Evolutionary conservation across 2,888 invertebrate genomes (phyloP), one percentile per base, ranked within the genome.

Genomic region (Drosophila colorata): DNA sequence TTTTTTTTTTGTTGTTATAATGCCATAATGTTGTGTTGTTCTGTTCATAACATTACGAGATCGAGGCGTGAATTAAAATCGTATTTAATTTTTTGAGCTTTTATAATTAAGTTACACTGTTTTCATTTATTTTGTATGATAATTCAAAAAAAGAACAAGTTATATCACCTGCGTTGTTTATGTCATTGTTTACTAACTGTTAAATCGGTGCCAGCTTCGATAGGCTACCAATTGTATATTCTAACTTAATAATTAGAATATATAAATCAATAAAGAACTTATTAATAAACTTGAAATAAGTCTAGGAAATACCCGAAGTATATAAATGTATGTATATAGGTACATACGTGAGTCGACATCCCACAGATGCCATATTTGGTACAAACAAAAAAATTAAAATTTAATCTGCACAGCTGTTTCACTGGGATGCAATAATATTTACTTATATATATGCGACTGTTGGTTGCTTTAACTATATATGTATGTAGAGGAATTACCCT

Each of bases 351-450:
- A 28, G 28, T 8, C 8, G 28, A 28, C 28, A 20, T 20, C 20
- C 20, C 49, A 43, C 51, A 43, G 14, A 14, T 44, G 14, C 14
- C 44, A 8, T 18, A 18, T 11, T 49, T 14, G 33, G 20, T 20
- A 8, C 14, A 14, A 46, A 59, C 16, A 13, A 8, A 16, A 37
- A 8, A 33, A 33, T 13, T 13, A 37, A 18, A 13, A 4, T 25
- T 41, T 31, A 35, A 43, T 52, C 64, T 53, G 47, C 41, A 48
- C 64, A 66, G 66, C 66, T 66, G 65, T 53, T 46, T 41, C 16
- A 11, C 13, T 13, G 11, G 16, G 14, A 11, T 49, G 35, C 9
- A 13, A 41, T n/a, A 57, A 13, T 44, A 46, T 23, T 46, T 5
- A 18, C 13, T 23, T 28, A 31, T 4, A 28, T 37, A 52, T 18